Conservation (phyloP, 2,797 vertebrate species). For the Mormyrus proboscirostris region DNA sequence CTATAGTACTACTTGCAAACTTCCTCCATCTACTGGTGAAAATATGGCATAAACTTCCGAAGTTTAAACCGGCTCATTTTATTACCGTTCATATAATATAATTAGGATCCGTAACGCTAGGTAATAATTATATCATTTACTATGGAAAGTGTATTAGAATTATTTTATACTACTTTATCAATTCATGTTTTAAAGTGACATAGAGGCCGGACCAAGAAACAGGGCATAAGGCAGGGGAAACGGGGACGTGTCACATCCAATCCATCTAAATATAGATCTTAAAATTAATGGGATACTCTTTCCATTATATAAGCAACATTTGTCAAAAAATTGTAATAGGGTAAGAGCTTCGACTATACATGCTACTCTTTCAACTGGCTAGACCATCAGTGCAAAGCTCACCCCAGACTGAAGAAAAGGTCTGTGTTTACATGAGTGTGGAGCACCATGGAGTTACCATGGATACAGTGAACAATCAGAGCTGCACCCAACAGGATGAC, state of each 20-base stretch:
- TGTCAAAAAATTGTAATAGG: not conserved
- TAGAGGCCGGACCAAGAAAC: not conserved
- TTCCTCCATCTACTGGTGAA: conserved; percentile 3
- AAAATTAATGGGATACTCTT: not conserved
- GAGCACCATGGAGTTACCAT: not conserved
- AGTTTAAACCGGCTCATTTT: not conserved
- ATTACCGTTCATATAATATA: not conserved
- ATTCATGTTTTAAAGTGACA: not conserved
- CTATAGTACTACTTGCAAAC: not conserved
- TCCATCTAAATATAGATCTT: not conserved
- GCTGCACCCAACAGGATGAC: not conserved
- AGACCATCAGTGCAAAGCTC: not conserved
- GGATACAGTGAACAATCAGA: not conserved
- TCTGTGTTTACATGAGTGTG: not conserved
- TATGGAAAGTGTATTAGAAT: not conserved
- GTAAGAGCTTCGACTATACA: not conserved
- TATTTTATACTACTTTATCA: not conserved
- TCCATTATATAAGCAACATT: not conserved
- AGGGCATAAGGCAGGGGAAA: not conserved
- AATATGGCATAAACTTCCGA: not conserved
- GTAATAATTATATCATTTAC: not conserved
- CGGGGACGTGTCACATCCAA: not conserved
- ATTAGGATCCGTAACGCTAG: not conserved
- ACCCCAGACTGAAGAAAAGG: not conserved
- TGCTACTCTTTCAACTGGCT: not conserved